Percentiles rank a stretch among this genome's conserved stretches.
phyloP scores from a whole-genome alignment of 1,140 invertebrate genomes.

The Formica selysi region DNA sequence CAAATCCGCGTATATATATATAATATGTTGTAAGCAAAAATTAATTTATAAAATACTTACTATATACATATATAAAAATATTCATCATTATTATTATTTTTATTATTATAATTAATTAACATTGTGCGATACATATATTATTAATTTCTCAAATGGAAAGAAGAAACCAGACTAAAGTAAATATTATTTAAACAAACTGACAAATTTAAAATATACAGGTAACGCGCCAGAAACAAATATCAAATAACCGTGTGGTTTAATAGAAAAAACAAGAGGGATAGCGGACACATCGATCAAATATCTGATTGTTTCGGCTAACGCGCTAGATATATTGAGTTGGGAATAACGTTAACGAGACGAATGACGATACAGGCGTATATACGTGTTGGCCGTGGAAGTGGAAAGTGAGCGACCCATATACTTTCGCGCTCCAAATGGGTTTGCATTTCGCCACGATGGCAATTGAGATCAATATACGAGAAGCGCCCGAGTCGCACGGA shows the following conservation, averaged over 20 bases:
- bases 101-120: background rate
- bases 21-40: background rate
- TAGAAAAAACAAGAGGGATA: conserved; percentile 44
- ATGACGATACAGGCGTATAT: conserved; percentile 40
- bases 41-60: conserved; percentile 1
- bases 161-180: background rate
- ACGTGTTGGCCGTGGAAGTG: conserved; percentile 28
- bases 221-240: background rate
- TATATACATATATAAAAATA: background rate
- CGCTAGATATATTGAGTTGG: conserved; percentile 69
- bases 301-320: conserved; percentile 74
- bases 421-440: conserved; percentile 66
- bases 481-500: conserved; percentile 46
- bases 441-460: conserved; percentile 47
- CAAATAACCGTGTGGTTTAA: conserved; percentile 28
- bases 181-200: conserved; percentile 13
- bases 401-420: conserved; percentile 59
- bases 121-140: background rate
- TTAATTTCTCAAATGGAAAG: background rate
- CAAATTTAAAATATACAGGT: background rate
- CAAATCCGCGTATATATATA: background rate
- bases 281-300: conserved; percentile 5
- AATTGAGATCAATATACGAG: conserved; percentile 60
- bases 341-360: conserved; percentile 74
- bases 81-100: background rate